Base-by-base conservation (phyloP, 2,113 vertebrate genomes). In the Pipra filicauda region DNA sequence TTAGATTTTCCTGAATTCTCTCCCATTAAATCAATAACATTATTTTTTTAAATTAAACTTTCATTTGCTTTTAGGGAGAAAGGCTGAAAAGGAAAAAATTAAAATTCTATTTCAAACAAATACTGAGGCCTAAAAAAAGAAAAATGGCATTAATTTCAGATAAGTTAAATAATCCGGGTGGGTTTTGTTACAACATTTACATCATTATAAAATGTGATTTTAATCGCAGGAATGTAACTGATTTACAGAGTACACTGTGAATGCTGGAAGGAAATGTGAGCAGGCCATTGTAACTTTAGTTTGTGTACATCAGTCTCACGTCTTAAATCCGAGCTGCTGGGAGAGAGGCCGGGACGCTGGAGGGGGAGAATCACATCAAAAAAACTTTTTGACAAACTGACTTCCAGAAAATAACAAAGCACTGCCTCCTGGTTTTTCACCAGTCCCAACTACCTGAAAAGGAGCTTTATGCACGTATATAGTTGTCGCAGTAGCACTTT, bases 1-100 rank as follows among this genome's bases (percentile, higher is more conserved):
- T 96, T 94, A 87, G 66, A 91, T 84, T 92, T 96, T 91, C 88
- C 86, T 95, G 83, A 95, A 72, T 93, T 92, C 57, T 93, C 80
- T 93, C 57, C 76, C 76, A 78, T 95, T 85, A 87, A 92, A 91
- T 90, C 76, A 86, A 65, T 67, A 93, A 69, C 73, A 39, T 81
- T 95, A 41, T 93, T 91, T 43, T 93, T 89, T 91, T 19, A 7
- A 84, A 89, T 89, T 86, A 75, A 61, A n/a, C 58, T 91, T 91
- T 35, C 15, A 59, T 83, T 69, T 76, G 41, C 58, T 91, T 88
- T 92, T 72, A 78, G 73, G 33, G 52, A 84, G 64, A 84, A 74
- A 73, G 31, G 49, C 30, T 76, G 27, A 62, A 70, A 83, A 70
- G 21, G 33, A 28, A 33, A 27, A 84, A 62, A 74, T 27, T 21